Base-by-base conservation (phyloP, 2,113 vertebrate genomes). In the Monopterus albus region DNA sequence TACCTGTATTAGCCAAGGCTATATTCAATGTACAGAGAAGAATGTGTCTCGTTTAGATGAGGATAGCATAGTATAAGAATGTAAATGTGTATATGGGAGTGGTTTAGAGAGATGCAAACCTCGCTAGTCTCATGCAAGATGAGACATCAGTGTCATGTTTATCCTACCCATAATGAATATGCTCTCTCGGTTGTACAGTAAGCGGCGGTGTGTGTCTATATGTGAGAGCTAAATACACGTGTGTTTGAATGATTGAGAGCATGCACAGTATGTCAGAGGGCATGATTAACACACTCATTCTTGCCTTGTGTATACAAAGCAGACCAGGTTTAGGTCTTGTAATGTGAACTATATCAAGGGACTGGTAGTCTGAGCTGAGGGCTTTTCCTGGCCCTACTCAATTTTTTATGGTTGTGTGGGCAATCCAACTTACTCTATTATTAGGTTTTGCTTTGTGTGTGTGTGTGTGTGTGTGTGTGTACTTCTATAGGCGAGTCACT, bases 221-320 rank as follows among this genome's bases (percentile, higher is more conserved):
- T 39, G 38, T 50, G 59, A 35, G 29, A 18, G 15, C 28, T 56
- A 46, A 61, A 58, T 18, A 9, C 38, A 18, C 20, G 42, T 17
- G 6, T 20, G 38, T 29, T 7, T 45, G 36, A 18, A 33, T 53
- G 64, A 36, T 29, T 29, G 49, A 40, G 28, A 23, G 35, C 4
- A 12, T 28, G 28, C 31, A n/a, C n/a, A n/a, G n/a, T 7, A 49
- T 78, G 60, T 82, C 69, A 59, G 17, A 59, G 58, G 61, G 21
- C 51, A 62, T 65, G 62, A 70, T 75, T 62, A 73, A 78, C 56
- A 76, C 72, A 67, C 57, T 75, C n/a, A 25, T 6, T 80, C 72
- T 26, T 17, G 11, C 53, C 49, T 82, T 64, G 40, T 69, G 36
- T 57, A 77, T 23, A 78, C 70, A 78, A 52, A 70, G 42, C 7